Evolutionary conservation across 2,888 invertebrate genomes (phyloP).

Genomic region (Melinopterus prodromus): DNA sequence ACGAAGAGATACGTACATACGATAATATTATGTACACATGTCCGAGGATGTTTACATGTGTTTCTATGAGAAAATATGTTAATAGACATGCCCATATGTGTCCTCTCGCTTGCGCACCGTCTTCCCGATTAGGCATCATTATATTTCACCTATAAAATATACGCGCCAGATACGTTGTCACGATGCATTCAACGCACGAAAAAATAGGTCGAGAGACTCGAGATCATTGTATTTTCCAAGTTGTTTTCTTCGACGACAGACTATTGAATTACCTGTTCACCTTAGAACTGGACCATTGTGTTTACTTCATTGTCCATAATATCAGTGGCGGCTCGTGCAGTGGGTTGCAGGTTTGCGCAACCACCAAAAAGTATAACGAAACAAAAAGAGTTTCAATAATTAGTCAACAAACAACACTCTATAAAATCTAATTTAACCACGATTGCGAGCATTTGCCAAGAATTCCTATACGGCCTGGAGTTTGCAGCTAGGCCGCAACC

Average conservation of each 20-base stretch:
- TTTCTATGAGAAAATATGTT: constrained; percentile 43
- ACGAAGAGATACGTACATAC: constrained; percentile 12
- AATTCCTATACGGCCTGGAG: no score
- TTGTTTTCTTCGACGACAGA: neutral
- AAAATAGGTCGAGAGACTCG: neutral
- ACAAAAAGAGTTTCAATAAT: no score
- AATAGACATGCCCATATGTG: constrained; percentile 37
- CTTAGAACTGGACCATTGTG: neutral
- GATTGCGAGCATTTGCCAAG: no score
- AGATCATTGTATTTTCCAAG: neutral
- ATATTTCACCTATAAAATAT: neutral
- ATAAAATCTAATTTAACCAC: no score
- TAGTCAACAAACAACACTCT: no score
- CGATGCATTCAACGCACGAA: neutral
- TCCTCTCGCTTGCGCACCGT: constrained; percentile 22
- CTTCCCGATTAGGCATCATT: constrained; percentile 28
- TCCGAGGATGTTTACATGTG: constrained; percentile 41
- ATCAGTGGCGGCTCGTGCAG: no score
- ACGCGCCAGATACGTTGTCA: neutral
- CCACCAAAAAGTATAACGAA: no score
- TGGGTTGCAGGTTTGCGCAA: no score
- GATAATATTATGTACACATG: constrained; percentile 27
- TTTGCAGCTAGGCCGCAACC: no score
- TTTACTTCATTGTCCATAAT: neutral
- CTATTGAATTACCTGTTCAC: neutral